Percentiles rank a stretch among this genome's conserved stretches.
These are phyloP conservation scores for Chiloscyllium punctatum DNA, from an alignment of 2,797 vertebrate genomes.

Conservation along the genomic window DNA sequence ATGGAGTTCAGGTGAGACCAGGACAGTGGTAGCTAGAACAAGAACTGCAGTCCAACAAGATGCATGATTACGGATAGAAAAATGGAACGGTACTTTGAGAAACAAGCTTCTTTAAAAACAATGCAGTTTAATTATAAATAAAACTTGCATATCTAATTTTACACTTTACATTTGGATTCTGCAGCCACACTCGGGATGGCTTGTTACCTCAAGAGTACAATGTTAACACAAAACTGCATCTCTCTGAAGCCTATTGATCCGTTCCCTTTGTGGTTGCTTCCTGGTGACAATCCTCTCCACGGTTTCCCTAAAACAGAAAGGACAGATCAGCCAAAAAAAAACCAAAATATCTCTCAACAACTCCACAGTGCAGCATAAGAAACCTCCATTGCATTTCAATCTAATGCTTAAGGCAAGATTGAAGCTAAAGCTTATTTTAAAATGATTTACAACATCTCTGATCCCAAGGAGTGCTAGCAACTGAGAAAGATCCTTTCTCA, in stretches of 20 bases:
- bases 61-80: not conserved
- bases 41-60: not conserved
- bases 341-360: not conserved
- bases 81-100: not conserved
- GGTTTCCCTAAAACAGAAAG: constrained; percentile 59
- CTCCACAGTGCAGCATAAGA: not conserved
- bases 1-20: not conserved
- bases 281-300: constrained; percentile 69
- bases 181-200: not conserved
- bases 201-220: not conserved
- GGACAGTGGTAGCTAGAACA: not conserved
- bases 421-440: not conserved
- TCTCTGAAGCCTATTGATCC: constrained; percentile 44
- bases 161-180: not conserved
- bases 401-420: not conserved
- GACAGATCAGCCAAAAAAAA: not conserved
- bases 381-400: not conserved
- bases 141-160: not conserved
- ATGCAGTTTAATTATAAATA: constrained; percentile 31
- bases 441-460: not conserved
- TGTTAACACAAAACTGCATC: not conserved
- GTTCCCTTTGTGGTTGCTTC: constrained; percentile 39
- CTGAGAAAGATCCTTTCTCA: no score
- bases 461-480: not conserved
- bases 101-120: not conserved